Percentiles rank a stretch among this genome's conserved stretches.
Conservation (phyloP, 2,888 invertebrate genomes). For the Lottia scabra region DNA sequence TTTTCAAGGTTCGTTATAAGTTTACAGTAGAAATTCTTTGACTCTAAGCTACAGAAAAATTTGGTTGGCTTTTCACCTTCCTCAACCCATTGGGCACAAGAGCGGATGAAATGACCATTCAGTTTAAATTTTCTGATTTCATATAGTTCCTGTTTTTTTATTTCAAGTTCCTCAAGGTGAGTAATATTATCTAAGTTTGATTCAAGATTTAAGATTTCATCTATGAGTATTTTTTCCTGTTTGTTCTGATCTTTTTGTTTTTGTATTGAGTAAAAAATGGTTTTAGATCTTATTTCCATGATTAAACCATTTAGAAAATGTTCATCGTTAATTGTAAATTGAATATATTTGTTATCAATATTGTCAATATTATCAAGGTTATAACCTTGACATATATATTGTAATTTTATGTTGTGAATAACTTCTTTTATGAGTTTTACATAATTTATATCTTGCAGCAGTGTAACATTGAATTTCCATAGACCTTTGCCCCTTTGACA, state of each 20-base stretch:
- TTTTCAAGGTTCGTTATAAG: background rate
- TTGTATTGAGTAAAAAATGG: constrained; percentile 13
- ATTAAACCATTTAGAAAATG: constrained; percentile 18
- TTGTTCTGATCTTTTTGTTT: background rate
- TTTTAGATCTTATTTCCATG: background rate
- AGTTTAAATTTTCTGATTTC: constrained; percentile 11
- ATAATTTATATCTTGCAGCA: constrained; percentile 17
- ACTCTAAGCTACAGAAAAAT: constrained; percentile 21
- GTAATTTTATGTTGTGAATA: constrained; percentile 12
- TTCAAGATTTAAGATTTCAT: background rate
- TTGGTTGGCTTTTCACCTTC: constrained; percentile 21
- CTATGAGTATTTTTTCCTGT: background rate
- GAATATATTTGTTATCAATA: constrained; percentile 9
- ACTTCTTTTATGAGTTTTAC: constrained; percentile 7
- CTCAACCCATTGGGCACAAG: constrained; percentile 8
- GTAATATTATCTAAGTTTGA: no score
- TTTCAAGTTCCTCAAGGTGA: background rate
- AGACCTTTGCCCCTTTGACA: constrained; percentile 14
- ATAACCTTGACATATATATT: constrained; percentile 15
- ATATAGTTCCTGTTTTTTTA: background rate
- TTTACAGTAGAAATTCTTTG: constrained; percentile 5
- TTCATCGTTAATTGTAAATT: constrained; percentile 21
- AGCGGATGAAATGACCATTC: constrained; percentile 2
- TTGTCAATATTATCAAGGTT: constrained; percentile 8
- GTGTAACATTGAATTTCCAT: constrained; percentile 24